Evolutionary conservation across 2,888 invertebrate genomes (phyloP).

Genomic region (Acrobasis consociella): DNA sequence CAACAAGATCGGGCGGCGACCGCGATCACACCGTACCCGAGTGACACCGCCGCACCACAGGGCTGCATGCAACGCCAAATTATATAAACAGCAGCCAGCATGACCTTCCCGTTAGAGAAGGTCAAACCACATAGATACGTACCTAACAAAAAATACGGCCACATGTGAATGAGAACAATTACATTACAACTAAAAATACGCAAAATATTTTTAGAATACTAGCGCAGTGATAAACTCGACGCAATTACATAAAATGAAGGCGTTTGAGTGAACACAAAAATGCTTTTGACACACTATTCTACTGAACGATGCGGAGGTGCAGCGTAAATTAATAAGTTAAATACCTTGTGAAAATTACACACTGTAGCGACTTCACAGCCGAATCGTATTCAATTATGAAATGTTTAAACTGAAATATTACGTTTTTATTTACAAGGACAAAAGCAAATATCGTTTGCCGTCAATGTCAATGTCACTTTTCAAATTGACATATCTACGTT

Average conservation of each 20-base stretch:
- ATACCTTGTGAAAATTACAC: slow-evolving; percentile 1
- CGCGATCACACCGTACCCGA: slow-evolving; percentile 44
- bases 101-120: slow-evolving; percentile 71
- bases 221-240: slow-evolving; percentile 28
- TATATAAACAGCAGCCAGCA: slow-evolving; percentile 60
- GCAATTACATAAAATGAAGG: slow-evolving; percentile 33
- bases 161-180: slow-evolving; percentile 30
- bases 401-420: slow-evolving; percentile 38
- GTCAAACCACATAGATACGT: slow-evolving; percentile 47
- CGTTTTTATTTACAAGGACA: slow-evolving; percentile 52
- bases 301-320: background rate
- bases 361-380: slow-evolving; percentile 23
- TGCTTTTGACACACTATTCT: background rate
- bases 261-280: background rate
- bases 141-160: slow-evolving; percentile 25
- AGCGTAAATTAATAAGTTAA: background rate
- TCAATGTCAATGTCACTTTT: slow-evolving; percentile 12
- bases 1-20: slow-evolving; percentile 50
- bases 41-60: slow-evolving; percentile 37
- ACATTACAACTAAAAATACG: slow-evolving; percentile 37
- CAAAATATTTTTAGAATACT: slow-evolving; percentile 31
- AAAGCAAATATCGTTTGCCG: slow-evolving; percentile 3
- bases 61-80: slow-evolving; percentile 40
- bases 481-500: background rate
- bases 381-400: background rate